phyloP scores from a whole-genome alignment of 1,140 invertebrate genomes.

The Rhysida immarginata region DNA sequence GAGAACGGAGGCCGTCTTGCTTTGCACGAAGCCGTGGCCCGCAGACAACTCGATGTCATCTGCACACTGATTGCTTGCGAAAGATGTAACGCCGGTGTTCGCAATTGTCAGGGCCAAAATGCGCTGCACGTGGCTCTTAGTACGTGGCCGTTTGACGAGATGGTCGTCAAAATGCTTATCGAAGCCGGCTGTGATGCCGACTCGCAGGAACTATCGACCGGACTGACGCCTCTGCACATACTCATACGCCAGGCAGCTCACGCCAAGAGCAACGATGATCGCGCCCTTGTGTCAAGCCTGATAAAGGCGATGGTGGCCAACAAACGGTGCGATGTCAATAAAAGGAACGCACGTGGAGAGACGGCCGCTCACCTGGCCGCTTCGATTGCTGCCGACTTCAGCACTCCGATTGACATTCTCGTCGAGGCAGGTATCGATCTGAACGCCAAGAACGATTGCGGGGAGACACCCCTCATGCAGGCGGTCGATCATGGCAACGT shows the following conservation, averaged over 20 bases:
- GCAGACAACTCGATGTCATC: not conserved
- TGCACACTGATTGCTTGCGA: not conserved
- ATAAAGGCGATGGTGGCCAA: not conserved
- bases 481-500: conserved; percentile 22
- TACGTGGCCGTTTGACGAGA: not conserved
- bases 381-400: not conserved
- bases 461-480: conserved; percentile 23
- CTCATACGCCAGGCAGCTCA: not conserved
- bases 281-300: not conserved
- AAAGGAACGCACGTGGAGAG: not conserved
- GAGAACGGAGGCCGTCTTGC: not conserved
- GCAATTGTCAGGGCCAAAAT: not conserved
- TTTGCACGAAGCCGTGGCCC: not conserved
- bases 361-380: not conserved
- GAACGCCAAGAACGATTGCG: conserved; percentile 18
- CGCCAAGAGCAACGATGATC: not conserved
- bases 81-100: not conserved
- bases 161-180: not conserved
- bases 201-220: not conserved
- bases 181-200: not conserved
- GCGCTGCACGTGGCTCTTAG: not conserved
- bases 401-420: conserved; percentile 12
- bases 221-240: not conserved
- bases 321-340: conserved; percentile 1
- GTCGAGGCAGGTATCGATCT: conserved; percentile 17